phyloP scores from a whole-genome alignment of 2,888 invertebrate genomes.

The Cotesia congregata region DNA sequence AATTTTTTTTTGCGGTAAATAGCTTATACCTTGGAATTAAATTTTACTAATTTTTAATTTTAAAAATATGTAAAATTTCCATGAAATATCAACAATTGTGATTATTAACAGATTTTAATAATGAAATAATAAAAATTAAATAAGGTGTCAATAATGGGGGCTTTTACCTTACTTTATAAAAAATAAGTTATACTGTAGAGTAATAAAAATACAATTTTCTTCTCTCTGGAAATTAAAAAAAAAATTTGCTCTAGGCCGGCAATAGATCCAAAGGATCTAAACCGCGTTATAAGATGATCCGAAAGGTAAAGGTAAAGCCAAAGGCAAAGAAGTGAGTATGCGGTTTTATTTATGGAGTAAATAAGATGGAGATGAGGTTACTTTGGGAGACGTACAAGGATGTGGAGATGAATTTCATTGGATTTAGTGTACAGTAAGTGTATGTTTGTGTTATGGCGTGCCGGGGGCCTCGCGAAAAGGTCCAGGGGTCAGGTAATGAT shows the following conservation, averaged over 20 bases:
- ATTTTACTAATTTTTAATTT: too few species aligned
- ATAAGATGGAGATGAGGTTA: neutral
- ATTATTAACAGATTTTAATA: too few species aligned
- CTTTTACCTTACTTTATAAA: too few species aligned
- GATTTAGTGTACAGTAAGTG: conserved; percentile 6
- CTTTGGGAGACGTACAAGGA: neutral
- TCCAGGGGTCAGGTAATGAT: conserved; percentile 66
- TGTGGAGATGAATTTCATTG: neutral
- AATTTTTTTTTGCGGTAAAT: too few species aligned
- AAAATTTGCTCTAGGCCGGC: neutral
- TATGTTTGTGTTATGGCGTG: conserved; percentile 42
- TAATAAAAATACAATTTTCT: too few species aligned
- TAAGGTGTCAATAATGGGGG: too few species aligned
- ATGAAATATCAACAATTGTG: too few species aligned
- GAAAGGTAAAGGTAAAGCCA: neutral
- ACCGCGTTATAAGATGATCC: conserved; percentile 42
- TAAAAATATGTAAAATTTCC: too few species aligned
- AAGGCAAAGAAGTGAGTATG: neutral
- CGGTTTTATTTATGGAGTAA: neutral
- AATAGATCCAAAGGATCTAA: conserved; percentile 45
- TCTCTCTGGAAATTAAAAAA: too few species aligned
- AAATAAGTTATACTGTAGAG: too few species aligned
- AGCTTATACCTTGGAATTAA: too few species aligned
- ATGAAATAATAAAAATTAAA: too few species aligned
- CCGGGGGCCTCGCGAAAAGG: conserved; percentile 62